phyloP scores from a whole-genome alignment of 2,113 vertebrate genomes.

The Mugil cephalus region DNA sequence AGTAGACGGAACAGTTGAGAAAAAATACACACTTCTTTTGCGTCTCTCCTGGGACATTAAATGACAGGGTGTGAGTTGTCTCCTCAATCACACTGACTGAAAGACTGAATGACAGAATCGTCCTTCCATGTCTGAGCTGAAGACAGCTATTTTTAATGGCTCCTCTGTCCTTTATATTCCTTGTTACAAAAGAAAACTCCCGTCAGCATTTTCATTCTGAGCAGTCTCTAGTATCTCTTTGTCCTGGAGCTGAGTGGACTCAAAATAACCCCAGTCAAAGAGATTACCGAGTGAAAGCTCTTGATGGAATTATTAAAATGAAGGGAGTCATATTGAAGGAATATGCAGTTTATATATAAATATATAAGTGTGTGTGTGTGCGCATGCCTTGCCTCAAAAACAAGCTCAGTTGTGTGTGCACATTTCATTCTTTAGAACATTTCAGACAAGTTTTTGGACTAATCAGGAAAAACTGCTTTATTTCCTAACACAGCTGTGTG shows the following conservation, averaged over 20 bases:
- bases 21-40: conserved; percentile 1
- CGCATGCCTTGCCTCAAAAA: background rate
- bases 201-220: conserved; percentile 62
- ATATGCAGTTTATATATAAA: background rate
- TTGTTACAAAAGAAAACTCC: conserved; percentile 52
- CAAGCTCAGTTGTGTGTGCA: too few species aligned
- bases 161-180: conserved; percentile 36
- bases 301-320: conserved; percentile 22
- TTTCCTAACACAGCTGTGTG: conserved; percentile 45
- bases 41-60: conserved; percentile 7
- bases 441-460: background rate
- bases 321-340: background rate
- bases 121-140: background rate
- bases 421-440: too few species aligned
- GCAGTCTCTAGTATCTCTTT: conserved; percentile 24
- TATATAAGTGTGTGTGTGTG: too few species aligned
- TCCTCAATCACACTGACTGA: conserved; percentile 58
- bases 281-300: conserved; percentile 20
- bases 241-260: conserved; percentile 34
- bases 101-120: conserved; percentile 34
- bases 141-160: conserved; percentile 55
- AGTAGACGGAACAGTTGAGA: conserved; percentile 17
- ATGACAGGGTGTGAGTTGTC: conserved; percentile 40
- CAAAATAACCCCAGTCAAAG: conserved; percentile 50
- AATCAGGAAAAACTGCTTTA: conserved; percentile 15